Evolutionary conservation across 2,888 invertebrate genomes (phyloP).

Genomic region (Chrysotoxum bicinctum): DNA sequence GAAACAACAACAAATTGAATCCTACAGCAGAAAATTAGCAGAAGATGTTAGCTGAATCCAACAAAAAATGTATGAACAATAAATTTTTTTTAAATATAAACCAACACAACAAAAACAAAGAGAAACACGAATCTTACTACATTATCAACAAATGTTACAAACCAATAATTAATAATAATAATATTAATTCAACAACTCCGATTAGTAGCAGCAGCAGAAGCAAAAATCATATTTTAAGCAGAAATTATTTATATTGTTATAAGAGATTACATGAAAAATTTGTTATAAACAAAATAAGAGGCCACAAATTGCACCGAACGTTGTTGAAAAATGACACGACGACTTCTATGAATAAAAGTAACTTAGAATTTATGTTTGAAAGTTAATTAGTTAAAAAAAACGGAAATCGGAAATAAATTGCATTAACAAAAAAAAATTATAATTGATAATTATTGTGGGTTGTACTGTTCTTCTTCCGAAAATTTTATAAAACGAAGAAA

Average conservation of each 20-base stretch:
- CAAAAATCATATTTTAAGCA: background rate
- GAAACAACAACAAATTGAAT: conserved; percentile 10
- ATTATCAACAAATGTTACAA: background rate
- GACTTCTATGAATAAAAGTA: background rate
- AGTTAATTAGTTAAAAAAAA: background rate
- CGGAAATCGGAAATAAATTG: background rate
- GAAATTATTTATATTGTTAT: background rate
- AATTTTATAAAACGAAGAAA: conserved; percentile 64
- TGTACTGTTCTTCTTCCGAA: conserved; percentile 41
- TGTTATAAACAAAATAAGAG: background rate
- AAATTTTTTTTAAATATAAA: conserved; percentile 31
- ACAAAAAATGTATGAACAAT: conserved; percentile 40
- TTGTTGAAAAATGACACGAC: background rate
- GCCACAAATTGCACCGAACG: background rate
- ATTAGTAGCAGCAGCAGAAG: background rate
- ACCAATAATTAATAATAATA: background rate
- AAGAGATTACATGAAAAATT: background rate
- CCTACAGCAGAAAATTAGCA: conserved; percentile 33
- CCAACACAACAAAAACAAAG: conserved; percentile 30
- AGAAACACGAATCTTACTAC: conserved; percentile 17
- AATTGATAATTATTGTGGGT: conserved; percentile 33
- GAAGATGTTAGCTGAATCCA: conserved; percentile 65
- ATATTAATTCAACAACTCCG: background rate
- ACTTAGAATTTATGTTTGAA: conserved; percentile 4
- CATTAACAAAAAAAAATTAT: background rate